A percentile compares a stretch with the other conserved stretches of the same genome.
Evolutionary conservation across 2,797 vertebrate genomes (phyloP).

Genomic region (Gastrophryne carolinensis): DNA sequence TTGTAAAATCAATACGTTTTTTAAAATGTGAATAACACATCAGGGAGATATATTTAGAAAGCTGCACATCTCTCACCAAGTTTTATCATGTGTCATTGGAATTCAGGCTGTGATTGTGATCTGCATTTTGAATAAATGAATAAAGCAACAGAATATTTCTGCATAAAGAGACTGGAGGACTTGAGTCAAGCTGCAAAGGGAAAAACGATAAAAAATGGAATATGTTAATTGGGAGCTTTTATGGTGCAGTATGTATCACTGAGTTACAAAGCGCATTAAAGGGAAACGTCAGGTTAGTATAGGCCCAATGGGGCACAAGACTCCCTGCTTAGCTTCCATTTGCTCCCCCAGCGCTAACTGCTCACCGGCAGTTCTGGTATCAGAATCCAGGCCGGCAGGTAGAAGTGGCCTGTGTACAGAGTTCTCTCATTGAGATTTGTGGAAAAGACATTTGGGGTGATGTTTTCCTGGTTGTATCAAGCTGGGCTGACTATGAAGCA

Average conservation of each 20-base stretch:
- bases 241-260: background rate
- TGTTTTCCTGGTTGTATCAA: too few relatives aligned
- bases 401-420: too few relatives aligned
- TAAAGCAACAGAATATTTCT: constrained; percentile 7
- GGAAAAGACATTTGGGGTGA: too few relatives aligned
- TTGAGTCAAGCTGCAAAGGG: background rate
- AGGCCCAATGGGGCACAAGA: too few relatives aligned
- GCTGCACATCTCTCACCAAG: background rate
- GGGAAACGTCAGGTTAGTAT: too few relatives aligned
- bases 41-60: constrained; percentile 24
- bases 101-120: constrained; percentile 42
- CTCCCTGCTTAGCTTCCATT: too few relatives aligned
- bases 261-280: too few relatives aligned
- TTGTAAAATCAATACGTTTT: constrained; percentile 25
- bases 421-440: too few relatives aligned
- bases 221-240: background rate
- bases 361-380: too few relatives aligned
- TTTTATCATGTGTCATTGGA: constrained; percentile 32
- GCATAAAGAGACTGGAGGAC: background rate
- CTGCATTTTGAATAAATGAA: constrained; percentile 31
- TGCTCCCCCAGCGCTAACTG: too few relatives aligned
- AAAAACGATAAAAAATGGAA: background rate
- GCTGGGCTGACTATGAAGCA: too few relatives aligned
- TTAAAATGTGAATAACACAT: constrained; percentile 19
- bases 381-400: too few relatives aligned